Percentiles rank a stretch among this genome's conserved stretches.
phyloP scores from a whole-genome alignment of 1,140 invertebrate species.

The Lordiphosa collinella region DNA sequence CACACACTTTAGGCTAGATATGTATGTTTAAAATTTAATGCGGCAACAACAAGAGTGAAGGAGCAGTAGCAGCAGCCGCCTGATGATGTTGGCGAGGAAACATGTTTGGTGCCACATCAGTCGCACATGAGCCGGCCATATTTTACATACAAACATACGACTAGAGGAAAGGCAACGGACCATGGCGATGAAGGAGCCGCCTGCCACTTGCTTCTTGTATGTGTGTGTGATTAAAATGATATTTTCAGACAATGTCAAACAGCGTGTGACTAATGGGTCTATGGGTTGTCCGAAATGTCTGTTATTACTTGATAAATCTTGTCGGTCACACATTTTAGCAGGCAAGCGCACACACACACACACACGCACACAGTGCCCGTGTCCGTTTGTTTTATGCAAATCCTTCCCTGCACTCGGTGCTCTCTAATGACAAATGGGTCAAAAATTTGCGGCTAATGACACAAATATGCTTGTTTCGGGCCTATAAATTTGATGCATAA shows the following conservation, averaged over 20 bases:
- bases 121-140: slow-evolving; percentile 10
- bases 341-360: slow-evolving; percentile 17
- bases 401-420: slow-evolving; percentile 47
- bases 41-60: background rate
- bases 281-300: slow-evolving; percentile 76
- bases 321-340: slow-evolving; percentile 72
- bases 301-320: slow-evolving; percentile 78
- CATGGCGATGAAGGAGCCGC: slow-evolving; percentile 14
- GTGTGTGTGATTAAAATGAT: slow-evolving; percentile 70
- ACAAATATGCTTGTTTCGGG: slow-evolving; percentile 67
- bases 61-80: background rate
- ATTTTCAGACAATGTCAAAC: slow-evolving; percentile 76
- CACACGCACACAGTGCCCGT: slow-evolving; percentile 15
- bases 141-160: slow-evolving; percentile 9
- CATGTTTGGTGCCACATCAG: slow-evolving; percentile 8
- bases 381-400: slow-evolving; percentile 70
- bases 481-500: slow-evolving; percentile 73
- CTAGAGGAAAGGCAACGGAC: slow-evolving; percentile 8
- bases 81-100: slow-evolving; percentile 6
- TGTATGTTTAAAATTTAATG: slow-evolving; percentile 15
- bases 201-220: slow-evolving; percentile 4
- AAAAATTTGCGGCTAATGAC: slow-evolving; percentile 76
- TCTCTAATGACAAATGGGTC: slow-evolving; percentile 74
- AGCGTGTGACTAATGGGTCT: slow-evolving; percentile 75
- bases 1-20: background rate